Evolutionary conservation across 2,113 vertebrate species (phyloP).

Genomic region (Aphyosemion australe): DNA sequence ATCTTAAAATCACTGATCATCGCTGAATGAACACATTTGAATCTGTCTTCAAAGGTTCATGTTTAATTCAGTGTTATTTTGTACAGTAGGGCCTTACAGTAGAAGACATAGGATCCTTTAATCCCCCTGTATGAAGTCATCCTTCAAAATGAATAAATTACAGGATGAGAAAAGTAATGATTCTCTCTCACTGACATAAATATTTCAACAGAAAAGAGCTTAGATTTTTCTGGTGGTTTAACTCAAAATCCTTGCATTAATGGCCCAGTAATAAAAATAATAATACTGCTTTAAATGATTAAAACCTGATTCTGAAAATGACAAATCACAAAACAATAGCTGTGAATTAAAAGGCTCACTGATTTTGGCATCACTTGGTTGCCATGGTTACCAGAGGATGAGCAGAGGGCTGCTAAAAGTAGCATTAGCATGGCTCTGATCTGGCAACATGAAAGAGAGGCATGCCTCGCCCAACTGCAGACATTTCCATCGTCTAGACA

Average conservation of each 20-base stretch:
- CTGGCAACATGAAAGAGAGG: constrained; percentile 64
- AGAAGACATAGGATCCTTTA: background rate
- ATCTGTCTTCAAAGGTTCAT: background rate
- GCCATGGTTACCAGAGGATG: constrained; percentile 31
- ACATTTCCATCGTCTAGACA: constrained; percentile 57
- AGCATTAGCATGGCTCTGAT: constrained; percentile 73
- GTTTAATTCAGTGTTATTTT: constrained; percentile 6
- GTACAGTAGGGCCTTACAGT: background rate
- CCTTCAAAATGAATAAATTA: background rate
- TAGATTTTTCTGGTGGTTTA: too few species aligned
- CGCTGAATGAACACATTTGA: constrained; percentile 9
- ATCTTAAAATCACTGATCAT: background rate
- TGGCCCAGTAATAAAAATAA: background rate
- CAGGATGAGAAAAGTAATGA: background rate
- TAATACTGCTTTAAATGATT: background rate
- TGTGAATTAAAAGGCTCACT: constrained; percentile 32
- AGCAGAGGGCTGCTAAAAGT: constrained; percentile 51
- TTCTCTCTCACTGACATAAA: background rate
- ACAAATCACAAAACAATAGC: constrained; percentile 2
- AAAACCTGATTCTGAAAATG: constrained; percentile 18
- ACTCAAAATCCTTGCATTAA: background rate
- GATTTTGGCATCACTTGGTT: constrained; percentile 41
- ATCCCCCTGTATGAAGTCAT: background rate
- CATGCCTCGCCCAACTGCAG: constrained; percentile 49
- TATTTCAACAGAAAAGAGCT: background rate